Percentiles rank a stretch among this genome's conserved stretches.
phyloP scores from a whole-genome alignment of 2,797 vertebrate genomes.

The Discoglossus pictus region DNA sequence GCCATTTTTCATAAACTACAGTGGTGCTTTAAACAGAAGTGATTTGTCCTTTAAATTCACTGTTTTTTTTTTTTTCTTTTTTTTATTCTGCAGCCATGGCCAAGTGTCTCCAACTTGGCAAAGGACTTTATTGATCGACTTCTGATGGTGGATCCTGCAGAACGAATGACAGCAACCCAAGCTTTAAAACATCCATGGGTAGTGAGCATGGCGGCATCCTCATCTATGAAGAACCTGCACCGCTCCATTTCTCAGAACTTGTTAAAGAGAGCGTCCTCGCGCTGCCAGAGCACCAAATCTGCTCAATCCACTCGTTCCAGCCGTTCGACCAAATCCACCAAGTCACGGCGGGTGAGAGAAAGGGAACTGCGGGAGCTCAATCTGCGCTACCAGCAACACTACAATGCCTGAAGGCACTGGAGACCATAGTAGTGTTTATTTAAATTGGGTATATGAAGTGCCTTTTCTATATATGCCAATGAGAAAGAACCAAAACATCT shows the following conservation, averaged over 20 bases:
- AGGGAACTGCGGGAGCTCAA: slow-evolving; percentile 94
- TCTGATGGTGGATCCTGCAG: slow-evolving; percentile 88
- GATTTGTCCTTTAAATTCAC: too few species aligned
- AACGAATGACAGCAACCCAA: slow-evolving; percentile 90
- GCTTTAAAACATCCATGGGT: slow-evolving; percentile 96
- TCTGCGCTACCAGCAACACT: slow-evolving; percentile 95
- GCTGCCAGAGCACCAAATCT: slow-evolving; percentile 98
- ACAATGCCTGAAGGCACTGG: slow-evolving; percentile 77
- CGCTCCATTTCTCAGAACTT: slow-evolving; percentile 98
- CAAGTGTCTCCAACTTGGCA: slow-evolving; percentile 95
- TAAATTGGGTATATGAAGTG: slow-evolving; percentile 32
- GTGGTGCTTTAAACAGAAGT: too few species aligned
- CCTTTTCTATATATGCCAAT: too few species aligned
- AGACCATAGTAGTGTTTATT: not conserved
- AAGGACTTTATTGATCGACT: slow-evolving; percentile 97
- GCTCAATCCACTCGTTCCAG: slow-evolving; percentile 93
- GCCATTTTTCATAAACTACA: too few species aligned
- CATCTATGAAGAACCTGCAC: slow-evolving; percentile 98
- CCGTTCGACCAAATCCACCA: slow-evolving; percentile 95
- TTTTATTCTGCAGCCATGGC: slow-evolving; percentile 85
- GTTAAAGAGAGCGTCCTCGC: slow-evolving; percentile 92
- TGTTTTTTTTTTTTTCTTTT: too few species aligned
- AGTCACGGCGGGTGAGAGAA: slow-evolving; percentile 88
- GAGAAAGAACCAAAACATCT: too few species aligned
- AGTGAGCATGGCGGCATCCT: slow-evolving; percentile 96